Conservation (phyloP, 2,113 vertebrate genomes). For the Chloebia gouldiae region DNA sequence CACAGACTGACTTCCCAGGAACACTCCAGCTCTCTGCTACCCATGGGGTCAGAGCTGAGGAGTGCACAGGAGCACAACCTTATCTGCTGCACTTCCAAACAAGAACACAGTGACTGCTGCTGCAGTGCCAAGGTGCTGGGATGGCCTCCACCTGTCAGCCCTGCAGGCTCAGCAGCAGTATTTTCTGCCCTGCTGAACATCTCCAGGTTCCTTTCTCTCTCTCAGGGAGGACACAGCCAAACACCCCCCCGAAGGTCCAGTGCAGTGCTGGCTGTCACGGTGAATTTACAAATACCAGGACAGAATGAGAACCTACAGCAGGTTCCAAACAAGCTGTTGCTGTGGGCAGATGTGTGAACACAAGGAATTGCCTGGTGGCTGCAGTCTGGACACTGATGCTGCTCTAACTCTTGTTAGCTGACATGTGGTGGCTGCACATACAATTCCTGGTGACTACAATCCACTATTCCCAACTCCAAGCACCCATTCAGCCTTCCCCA, state of each 20-base stretch:
- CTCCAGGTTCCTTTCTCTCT: background rate
- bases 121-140: background rate
- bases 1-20: background rate
- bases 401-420: background rate
- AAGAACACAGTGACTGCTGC: accelerated
- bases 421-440: background rate
- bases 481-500: background rate
- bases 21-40: background rate
- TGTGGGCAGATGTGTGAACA: conserved; percentile 8
- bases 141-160: background rate
- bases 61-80: background rate
- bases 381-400: background rate
- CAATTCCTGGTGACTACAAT: background rate
- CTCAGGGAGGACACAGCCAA: background rate
- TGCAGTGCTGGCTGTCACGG: background rate
- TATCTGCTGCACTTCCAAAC: background rate
- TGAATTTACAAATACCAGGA: background rate
- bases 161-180: background rate
- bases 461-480: background rate
- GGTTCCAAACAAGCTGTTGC: conserved; percentile 11
- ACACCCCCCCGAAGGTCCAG: background rate
- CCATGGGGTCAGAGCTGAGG: background rate
- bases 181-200: background rate
- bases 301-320: background rate
- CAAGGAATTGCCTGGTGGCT: background rate